Evolutionary conservation across 35 echinoderm and acorn worm genomes (phyloP).

Genomic region (Stichopus chloronotus): DNA sequence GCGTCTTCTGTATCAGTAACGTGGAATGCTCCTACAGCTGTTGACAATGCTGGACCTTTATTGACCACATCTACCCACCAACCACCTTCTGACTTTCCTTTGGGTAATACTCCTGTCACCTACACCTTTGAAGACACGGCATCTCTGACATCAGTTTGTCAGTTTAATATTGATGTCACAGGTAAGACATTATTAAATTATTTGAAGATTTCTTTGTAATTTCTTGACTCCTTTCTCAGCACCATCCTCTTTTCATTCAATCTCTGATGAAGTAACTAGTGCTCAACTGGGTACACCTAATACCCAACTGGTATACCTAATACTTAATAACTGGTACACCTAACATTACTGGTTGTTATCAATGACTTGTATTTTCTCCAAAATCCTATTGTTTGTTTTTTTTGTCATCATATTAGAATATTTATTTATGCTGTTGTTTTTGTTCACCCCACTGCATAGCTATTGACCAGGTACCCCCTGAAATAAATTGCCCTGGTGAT

Average conservation of each 20-base stretch:
- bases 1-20: neutral
- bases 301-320: too few species aligned
- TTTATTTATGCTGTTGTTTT: too few species aligned
- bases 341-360: too few species aligned
- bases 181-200: constrained; percentile 6
- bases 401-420: too few species aligned
- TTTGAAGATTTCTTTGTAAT: neutral
- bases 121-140: constrained; percentile 35
- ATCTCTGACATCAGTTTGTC: neutral
- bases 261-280: too few species aligned
- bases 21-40: constrained; percentile 26
- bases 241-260: too few species aligned
- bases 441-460: neutral
- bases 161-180: constrained; percentile 4
- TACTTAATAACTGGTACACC: too few species aligned
- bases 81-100: constrained; percentile 15
- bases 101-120: neutral
- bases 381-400: too few species aligned
- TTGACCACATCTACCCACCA: neutral
- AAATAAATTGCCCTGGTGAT: neutral
- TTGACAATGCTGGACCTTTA: constrained; percentile 32
- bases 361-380: too few species aligned
- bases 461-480: neutral
- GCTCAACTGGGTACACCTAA: too few species aligned
- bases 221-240: too few species aligned